Base-by-base conservation (phyloP, 2,797 vertebrate genomes). In the Sebastes hopkinsi region DNA sequence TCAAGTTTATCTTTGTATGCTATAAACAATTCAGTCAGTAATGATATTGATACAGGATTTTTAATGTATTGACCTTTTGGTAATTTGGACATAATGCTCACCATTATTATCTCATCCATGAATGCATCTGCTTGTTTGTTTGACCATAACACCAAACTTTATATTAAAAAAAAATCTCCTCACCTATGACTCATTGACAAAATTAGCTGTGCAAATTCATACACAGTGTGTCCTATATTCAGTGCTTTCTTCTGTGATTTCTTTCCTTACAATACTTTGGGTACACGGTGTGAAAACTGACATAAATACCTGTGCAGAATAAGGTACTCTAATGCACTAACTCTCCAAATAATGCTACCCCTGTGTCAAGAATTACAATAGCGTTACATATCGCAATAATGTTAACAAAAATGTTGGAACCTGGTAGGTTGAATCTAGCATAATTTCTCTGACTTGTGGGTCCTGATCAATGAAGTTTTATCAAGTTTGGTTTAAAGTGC, bases 401-500 rank as follows among this genome's bases (percentile, higher is more conserved):
- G 3, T 42, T 7, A 58, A 32, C 9, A 58, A 50, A 72, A 34
- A 67, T 42, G 20, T 30, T 1, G 1, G 25, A 77, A 55, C 25
- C 16, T 27, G 13, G 12, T 58, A 32, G 11, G 22, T 12, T 72
- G 14, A 66, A 50, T 54, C 5, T 12, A 52, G n/a, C 4, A 71
- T n/a, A 8, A 7, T 64, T 56, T 38, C 8, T 30, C n/a, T 11
- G 56, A 52, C 27, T 34, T 8, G 3, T 55, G 23, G n/a, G n/a
- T n/a, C 6, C 46, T 54, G 23, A 72, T 81, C 67, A 77, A 29
- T 22, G 8, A 59, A 3, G 32, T 36, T 18, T 84, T 90, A 87
- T 86, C 42, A 75, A 62, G 32, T 79, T 79, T 74, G 70, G 59
- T 80, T 46, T 72, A 13, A 88, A 61, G 65, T 59, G 67, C 70